Evolutionary conservation across 1,140 invertebrate genomes (phyloP).

Genomic region (Drosophila albomicans): DNA sequence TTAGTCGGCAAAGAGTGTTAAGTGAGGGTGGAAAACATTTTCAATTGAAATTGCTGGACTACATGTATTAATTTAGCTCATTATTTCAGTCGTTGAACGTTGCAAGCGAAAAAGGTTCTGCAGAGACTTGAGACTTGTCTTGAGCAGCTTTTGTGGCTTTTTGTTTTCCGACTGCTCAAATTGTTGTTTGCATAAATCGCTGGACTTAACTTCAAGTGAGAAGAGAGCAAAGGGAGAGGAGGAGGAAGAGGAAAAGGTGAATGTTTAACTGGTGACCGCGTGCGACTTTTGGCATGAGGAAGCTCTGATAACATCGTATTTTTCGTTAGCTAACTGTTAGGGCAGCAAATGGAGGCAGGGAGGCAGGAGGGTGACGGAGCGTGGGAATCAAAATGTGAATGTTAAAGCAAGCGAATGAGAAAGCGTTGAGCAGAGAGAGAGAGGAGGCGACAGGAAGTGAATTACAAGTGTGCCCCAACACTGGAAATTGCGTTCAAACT

Average conservation of each 20-base stretch:
- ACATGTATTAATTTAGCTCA: neutral
- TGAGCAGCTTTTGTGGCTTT: neutral
- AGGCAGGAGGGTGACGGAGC: neutral
- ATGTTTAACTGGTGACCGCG: constrained; percentile 28
- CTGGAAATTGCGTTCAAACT: constrained; percentile 15
- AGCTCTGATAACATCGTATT: constrained; percentile 60
- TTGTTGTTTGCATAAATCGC: constrained; percentile 58
- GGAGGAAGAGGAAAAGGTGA: too few relatives aligned
- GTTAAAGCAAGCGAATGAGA: neutral
- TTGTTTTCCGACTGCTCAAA: constrained; percentile 10
- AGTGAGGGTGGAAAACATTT: too few relatives aligned
- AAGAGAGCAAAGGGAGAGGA: too few relatives aligned
- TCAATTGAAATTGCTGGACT: too few relatives aligned
- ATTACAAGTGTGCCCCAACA: constrained; percentile 45
- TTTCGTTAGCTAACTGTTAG: constrained; percentile 47
- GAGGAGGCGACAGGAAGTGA: constrained; percentile 44
- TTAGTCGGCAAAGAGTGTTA: neutral
- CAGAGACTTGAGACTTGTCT: constrained; percentile 8
- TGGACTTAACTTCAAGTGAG: constrained; percentile 1
- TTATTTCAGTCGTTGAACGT: neutral
- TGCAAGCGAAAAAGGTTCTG: neutral
- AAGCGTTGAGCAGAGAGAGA: neutral
- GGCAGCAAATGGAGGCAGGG: neutral
- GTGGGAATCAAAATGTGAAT: constrained; percentile 33
- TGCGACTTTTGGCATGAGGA: constrained; percentile 62